Evolutionary conservation across 2,888 invertebrate species (phyloP).

Genomic region (Sminthurides aquaticus): DNA sequence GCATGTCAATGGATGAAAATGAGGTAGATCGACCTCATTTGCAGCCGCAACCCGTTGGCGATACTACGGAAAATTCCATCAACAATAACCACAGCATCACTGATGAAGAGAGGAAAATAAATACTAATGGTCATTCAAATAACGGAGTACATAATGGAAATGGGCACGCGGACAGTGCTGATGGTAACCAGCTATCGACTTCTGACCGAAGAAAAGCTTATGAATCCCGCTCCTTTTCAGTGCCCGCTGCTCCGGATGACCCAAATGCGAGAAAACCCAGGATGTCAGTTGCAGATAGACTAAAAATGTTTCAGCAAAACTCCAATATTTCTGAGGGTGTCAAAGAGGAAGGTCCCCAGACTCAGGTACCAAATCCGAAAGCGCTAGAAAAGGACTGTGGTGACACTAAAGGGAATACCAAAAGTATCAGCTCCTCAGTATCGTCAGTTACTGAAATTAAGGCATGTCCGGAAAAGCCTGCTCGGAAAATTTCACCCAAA

Average conservation of each 20-base stretch:
- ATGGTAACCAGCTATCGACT: slow-evolving; percentile 50
- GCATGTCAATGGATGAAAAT: slow-evolving; percentile 30
- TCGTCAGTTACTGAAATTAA: background rate
- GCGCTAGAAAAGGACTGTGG: slow-evolving; percentile 12
- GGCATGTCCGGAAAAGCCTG: slow-evolving; percentile 27
- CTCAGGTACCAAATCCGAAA: background rate
- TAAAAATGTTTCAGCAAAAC: slow-evolving; percentile 42
- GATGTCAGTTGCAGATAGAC: slow-evolving; percentile 38
- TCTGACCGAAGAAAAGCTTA: slow-evolving; percentile 71
- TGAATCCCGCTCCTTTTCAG: slow-evolving; percentile 60
- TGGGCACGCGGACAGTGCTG: slow-evolving; percentile 10
- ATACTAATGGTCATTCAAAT: background rate
- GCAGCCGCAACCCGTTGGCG: slow-evolving; percentile 11
- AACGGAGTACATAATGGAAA: slow-evolving; percentile 19
- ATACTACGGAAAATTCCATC: slow-evolving; percentile 20
- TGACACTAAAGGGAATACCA: slow-evolving; percentile 20
- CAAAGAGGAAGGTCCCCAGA: slow-evolving; percentile 10
- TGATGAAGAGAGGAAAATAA: slow-evolving; percentile 7
- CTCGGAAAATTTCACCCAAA: slow-evolving; percentile 36
- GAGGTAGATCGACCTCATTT: slow-evolving; percentile 10
- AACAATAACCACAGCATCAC: slow-evolving; percentile 17
- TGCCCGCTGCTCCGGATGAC: slow-evolving; percentile 56
- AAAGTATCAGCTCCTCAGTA: background rate
- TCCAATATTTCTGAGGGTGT: background rate
- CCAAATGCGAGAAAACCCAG: slow-evolving; percentile 23